Evolutionary conservation across 2,888 invertebrate genomes (phyloP), one percentile per base, ranked within the genome.

Genomic region (Panopea generosa): DNA sequence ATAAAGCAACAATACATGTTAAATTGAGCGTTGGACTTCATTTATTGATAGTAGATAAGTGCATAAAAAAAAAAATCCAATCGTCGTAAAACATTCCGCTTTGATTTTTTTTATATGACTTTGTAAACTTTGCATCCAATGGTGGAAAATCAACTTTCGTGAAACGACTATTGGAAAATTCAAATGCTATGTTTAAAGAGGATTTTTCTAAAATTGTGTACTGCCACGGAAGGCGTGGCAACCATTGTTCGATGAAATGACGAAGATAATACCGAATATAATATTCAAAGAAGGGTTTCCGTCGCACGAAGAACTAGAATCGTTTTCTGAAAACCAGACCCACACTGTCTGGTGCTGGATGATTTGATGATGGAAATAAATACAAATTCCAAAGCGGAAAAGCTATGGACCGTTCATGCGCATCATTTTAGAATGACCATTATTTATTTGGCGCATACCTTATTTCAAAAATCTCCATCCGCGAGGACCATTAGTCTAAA

Each of bases 141-240:
- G 33, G 33, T 11, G 33, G 33, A 7, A 33, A 33, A 33, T 7
- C 33, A 33, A 33, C 33, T 4, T 33, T 33, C 33, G 33, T 33
- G 4, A 33, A 33, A 66, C 16, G 45, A 45, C 33, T 27, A 27
- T 11, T 63, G 45, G 33, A n/a, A 65, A 1, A 29, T 53, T 20
- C 52, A 9, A 65, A 60, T 1, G 47, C 65, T 38, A 60, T 72
- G 65, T n/a, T 26, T 49, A 72, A 33, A 49, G 24, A 16, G 22
- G n/a, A 56, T 50, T 24, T 73, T 67, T 56, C 49, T 14, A 4
- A 56, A 11, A 6, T 40, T 52, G 14, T 26, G 62, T 24, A 52
- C 57, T 27, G 29, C 20, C 27, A 59, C 67, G 20, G 61, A 45
- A 45, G 45, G 6, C 45, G 6, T 45, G 45, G 45, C 49, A n/a